Evolutionary conservation across 2,888 invertebrate species (phyloP), one percentile per base, ranked within the genome.

Genomic region (Ectemnius cavifrons): DNA sequence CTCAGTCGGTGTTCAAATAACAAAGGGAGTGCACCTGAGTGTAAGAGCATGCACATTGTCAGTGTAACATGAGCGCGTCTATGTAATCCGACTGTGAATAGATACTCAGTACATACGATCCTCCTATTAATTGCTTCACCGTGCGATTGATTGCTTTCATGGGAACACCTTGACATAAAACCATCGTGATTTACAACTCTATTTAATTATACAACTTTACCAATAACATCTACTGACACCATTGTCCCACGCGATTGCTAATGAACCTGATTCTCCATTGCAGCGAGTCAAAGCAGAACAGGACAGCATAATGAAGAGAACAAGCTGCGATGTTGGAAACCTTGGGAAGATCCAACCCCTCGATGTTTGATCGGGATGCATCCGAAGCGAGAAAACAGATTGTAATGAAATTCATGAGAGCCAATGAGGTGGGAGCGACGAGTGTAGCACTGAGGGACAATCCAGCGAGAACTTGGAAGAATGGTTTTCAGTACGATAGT

Each of bases 401-500:
- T 47, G 67, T 75, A 63, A 80, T 75, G 78, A 63, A 49, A 67
- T 20, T 5, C 37, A 20, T 52, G 52, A 16, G 69, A n/a, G 23
- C 16, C 18, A 0, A 11, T 18, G 37, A 37, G 37, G 37, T 37
- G 37, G 8, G 37, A 37, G 37, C 4, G 37, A 37, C 37, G 37
- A 37, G 37, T 37, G 18, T 6, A 59, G 6, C 47, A 16, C 16
- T 8, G 4, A 16, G 20, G 23, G 23, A 37, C 45, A 60, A 59
- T 6, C 28, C 18, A 16, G 4, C 18, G 20, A 45, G 47, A 59
- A 60, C 14, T 64, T 18, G 14, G 6, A 20, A 78, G 49, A 83
- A 96, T 96, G 96, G 95, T 94, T 85, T 92, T 96, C 60, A 95
- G 94, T 89, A 93, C 96, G 14, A 92, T 96, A 63, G 92, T 96